phyloP scores from a whole-genome alignment of 2,888 invertebrate genomes.

The Metacarcinus magister region DNA sequence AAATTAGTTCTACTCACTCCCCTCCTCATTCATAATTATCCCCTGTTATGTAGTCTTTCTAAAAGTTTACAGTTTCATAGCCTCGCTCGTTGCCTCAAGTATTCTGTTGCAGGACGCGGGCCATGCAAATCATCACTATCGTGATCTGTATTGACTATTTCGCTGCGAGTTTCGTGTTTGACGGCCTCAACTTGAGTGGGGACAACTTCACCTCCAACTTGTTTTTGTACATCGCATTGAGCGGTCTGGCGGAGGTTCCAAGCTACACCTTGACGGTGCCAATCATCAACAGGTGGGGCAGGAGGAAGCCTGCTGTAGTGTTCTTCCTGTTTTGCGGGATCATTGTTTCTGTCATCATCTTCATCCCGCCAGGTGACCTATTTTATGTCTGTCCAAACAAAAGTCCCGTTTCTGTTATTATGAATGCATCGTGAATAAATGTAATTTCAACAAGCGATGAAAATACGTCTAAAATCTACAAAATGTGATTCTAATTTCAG shows the following conservation, averaged over 20 bases:
- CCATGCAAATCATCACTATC: slow-evolving; percentile 55
- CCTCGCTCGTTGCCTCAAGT: background rate
- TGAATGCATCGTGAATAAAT: background rate
- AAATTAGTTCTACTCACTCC: background rate
- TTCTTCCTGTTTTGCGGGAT: slow-evolving; percentile 74
- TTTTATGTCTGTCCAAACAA: background rate
- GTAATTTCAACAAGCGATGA: background rate
- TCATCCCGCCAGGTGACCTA: slow-evolving; percentile 75
- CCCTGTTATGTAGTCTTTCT: background rate
- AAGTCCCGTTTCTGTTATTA: background rate
- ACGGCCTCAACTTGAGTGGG: slow-evolving; percentile 71
- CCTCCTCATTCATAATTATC: background rate
- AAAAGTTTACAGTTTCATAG: background rate
- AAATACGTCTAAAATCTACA: background rate
- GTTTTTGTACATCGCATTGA: slow-evolving; percentile 74
- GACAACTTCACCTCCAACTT: slow-evolving; percentile 71
- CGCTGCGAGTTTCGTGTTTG: slow-evolving; percentile 70
- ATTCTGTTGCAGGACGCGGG: slow-evolving; percentile 48
- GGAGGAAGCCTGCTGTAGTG: slow-evolving; percentile 65
- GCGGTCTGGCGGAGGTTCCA: slow-evolving; percentile 72
- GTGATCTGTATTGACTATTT: slow-evolving; percentile 70
- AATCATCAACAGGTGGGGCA: slow-evolving; percentile 77
- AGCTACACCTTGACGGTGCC: slow-evolving; percentile 63
- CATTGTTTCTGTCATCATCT: slow-evolving; percentile 61
- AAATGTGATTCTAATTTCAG: background rate